A percentile compares a stretch with the other conserved stretches of the same genome.
phyloP scores from a whole-genome alignment of 2,888 invertebrate species.

The Heteromyza rotundicornis region DNA sequence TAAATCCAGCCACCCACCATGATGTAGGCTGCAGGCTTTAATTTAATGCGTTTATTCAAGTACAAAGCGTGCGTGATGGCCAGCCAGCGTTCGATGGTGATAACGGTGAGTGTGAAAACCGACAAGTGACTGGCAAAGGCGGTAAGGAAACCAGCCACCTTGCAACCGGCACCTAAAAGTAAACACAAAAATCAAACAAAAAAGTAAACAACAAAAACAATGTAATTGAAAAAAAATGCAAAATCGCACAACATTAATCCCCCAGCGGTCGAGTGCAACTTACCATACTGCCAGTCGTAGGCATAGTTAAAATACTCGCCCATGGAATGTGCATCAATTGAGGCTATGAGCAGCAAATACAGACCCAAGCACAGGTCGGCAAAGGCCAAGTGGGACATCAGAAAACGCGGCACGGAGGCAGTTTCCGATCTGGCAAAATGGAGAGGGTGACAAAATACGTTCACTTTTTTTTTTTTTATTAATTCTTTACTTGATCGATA shows the following conservation, averaged over 20 bases:
- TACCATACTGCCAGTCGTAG: constrained; percentile 85
- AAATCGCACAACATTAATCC: too few species aligned
- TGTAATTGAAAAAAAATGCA: neutral
- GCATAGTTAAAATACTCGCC: constrained; percentile 90
- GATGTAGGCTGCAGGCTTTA: constrained; percentile 74
- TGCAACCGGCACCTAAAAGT: constrained; percentile 82
- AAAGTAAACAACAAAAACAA: neutral
- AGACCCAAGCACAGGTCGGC: constrained; percentile 89
- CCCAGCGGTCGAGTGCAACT: constrained; percentile 20
- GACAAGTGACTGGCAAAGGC: constrained; percentile 88
- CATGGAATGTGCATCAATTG: constrained; percentile 82
- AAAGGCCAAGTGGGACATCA: constrained; percentile 83
- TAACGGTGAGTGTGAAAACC: constrained; percentile 83
- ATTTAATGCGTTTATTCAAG: constrained; percentile 78
- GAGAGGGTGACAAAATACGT: too few species aligned
- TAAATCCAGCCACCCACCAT: constrained; percentile 83
- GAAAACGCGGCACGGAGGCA: constrained; percentile 71
- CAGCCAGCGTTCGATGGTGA: constrained; percentile 85
- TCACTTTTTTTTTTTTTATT: too few species aligned
- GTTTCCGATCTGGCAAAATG: constrained; percentile 60
- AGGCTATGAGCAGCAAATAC: constrained; percentile 82
- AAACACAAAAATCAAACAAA: neutral
- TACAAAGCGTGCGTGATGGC: constrained; percentile 85
- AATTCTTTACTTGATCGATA: constrained; percentile 70
- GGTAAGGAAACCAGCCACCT: constrained; percentile 85